These are phyloP conservation scores for Sceliomorpha sp. DNA, from an alignment of 2,888 invertebrate species.

Conservation along the genomic window DNA sequence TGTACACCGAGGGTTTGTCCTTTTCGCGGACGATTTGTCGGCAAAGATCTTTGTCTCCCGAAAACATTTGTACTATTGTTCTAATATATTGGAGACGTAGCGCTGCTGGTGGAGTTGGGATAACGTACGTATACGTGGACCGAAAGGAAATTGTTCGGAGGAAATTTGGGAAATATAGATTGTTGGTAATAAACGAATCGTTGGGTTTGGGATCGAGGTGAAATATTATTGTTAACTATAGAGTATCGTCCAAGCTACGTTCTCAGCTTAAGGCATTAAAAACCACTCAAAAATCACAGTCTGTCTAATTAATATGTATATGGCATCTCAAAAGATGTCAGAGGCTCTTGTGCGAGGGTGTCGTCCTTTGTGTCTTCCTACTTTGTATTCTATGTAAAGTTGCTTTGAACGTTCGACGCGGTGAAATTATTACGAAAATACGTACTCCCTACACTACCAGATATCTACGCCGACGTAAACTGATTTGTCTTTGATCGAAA, in stretches of 20 bases:
- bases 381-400: constrained; percentile 51
- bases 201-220: too few species aligned
- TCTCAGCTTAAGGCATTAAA: constrained; percentile 29
- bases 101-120: too few species aligned
- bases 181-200: too few species aligned
- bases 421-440: constrained; percentile 47
- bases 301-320: constrained; percentile 49
- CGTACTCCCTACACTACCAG: constrained; percentile 11
- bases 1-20: constrained; percentile 56
- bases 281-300: constrained; percentile 37
- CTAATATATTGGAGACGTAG: constrained; percentile 30
- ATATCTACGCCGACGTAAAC: constrained; percentile 24
- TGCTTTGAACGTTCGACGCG: constrained; percentile 42
- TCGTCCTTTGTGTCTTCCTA: constrained; percentile 51
- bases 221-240: constrained; percentile 22
- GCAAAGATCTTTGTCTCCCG: constrained; percentile 28
- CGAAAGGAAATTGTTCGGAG: too few species aligned
- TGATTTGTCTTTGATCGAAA: constrained; percentile 42
- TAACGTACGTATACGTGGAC: too few species aligned
- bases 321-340: constrained; percentile 50
- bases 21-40: constrained; percentile 64
- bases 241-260: constrained; percentile 12
- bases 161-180: too few species aligned
- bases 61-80: constrained; percentile 44
- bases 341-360: constrained; percentile 43